phyloP scores from a whole-genome alignment of 2,888 invertebrate genomes.

The Dioctria rufipes region DNA sequence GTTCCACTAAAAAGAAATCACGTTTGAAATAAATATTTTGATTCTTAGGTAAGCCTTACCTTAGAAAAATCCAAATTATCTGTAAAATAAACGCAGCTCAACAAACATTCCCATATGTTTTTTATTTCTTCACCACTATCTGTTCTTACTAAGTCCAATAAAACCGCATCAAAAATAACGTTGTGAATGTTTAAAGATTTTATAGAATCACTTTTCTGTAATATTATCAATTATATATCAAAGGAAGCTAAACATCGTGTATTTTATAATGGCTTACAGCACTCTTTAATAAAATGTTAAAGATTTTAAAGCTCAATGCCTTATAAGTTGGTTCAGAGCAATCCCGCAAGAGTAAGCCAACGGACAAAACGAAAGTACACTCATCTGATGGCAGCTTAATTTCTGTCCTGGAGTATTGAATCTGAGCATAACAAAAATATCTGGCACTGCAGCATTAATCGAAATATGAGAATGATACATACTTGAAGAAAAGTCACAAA shows the following conservation, averaged over 20 bases:
- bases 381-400: conserved; percentile 51
- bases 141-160: conserved; percentile 64
- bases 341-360: conserved; percentile 66
- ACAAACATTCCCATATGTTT: conserved; percentile 66
- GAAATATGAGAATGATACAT: not conserved
- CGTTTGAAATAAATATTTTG: not conserved
- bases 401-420: not conserved
- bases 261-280: conserved; percentile 62
- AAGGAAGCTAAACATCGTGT: not conserved
- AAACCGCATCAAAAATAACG: conserved; percentile 67
- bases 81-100: conserved; percentile 64
- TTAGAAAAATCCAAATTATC: conserved; percentile 29
- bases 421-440: not conserved
- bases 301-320: conserved; percentile 65
- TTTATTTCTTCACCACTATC: conserved; percentile 62
- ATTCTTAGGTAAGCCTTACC: conserved; percentile 15
- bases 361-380: conserved; percentile 66
- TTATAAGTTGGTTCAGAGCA: conserved; percentile 66
- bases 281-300: conserved; percentile 63
- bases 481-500: conserved; percentile 41
- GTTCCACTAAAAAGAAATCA: conserved; percentile 65
- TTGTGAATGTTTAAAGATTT: conserved; percentile 65
- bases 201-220: conserved; percentile 13
- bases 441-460: not conserved
- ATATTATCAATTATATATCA: not conserved